Conservation (phyloP, 1,140 invertebrate genomes). For the Pomacea maculata region DNA sequence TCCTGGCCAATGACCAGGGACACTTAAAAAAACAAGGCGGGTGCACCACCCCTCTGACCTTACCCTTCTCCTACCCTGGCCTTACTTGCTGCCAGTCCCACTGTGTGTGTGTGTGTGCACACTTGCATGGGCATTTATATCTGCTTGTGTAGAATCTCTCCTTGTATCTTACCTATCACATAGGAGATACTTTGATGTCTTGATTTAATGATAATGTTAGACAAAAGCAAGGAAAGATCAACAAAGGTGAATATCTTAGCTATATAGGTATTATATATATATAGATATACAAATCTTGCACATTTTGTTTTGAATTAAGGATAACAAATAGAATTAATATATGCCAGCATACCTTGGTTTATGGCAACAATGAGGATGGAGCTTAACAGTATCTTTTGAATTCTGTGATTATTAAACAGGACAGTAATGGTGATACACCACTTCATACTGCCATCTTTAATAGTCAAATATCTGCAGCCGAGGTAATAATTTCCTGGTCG, state of each 20-base stretch:
- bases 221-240: not conserved
- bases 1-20: no score
- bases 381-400: not conserved
- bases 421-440: constrained; percentile 43
- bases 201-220: not conserved
- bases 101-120: no score
- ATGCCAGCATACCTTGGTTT: no score
- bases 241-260: not conserved
- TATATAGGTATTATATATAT: not conserved
- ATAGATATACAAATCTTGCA: not conserved
- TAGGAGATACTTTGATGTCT: not conserved
- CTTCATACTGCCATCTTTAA: constrained; percentile 43
- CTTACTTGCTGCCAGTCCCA: no score
- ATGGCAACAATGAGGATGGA: no score
- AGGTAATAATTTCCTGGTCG: constrained; percentile 28
- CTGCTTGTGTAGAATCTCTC: no score
- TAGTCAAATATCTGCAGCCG: constrained; percentile 22
- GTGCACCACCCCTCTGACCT: no score
- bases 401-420: constrained; percentile 23
- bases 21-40: no score
- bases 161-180: no score
- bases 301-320: not conserved
- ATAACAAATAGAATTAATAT: not conserved
- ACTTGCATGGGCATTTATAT: no score
- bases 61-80: no score